Conservation (phyloP, 2,113 vertebrate genomes). For the Catharus minimus region DNA sequence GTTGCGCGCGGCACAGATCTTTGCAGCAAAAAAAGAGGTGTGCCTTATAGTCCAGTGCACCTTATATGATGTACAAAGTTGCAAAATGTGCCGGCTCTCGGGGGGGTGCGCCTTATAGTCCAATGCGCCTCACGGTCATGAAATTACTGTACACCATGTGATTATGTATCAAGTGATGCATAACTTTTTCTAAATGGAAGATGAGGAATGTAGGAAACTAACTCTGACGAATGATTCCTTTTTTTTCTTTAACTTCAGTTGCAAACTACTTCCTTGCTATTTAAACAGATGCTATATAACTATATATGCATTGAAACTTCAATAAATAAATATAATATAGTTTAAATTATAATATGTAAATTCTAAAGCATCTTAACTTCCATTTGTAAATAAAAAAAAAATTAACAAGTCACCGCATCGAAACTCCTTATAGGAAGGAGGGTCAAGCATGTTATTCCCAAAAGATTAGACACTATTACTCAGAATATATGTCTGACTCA, state of each 20-base stretch:
- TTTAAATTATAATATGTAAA: not conserved
- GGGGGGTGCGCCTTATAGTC: too few relatives aligned
- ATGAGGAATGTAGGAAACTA: not conserved
- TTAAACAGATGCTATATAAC: not conserved
- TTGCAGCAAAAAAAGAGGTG: too few relatives aligned
- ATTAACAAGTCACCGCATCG: not conserved
- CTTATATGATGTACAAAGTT: too few relatives aligned
- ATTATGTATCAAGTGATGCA: accelerated
- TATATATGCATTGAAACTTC: not conserved
- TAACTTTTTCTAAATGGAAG: not conserved
- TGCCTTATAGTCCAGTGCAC: too few relatives aligned
- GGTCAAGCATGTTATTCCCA: not conserved
- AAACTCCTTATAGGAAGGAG: not conserved
- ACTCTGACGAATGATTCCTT: not conserved
- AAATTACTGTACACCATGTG: not conserved
- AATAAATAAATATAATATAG: not conserved
- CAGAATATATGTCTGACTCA: not conserved
- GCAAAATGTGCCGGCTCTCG: too few relatives aligned
- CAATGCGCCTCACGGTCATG: too few relatives aligned
- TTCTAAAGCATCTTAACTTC: not conserved
- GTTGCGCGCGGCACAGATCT: too few relatives aligned
- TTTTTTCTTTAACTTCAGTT: not conserved
- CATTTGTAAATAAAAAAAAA: not conserved
- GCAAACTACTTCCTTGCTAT: not conserved
- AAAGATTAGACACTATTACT: not conserved